Evolutionary conservation across 2,797 vertebrate genomes (phyloP).

Genomic region (Argyrosomus regius): DNA sequence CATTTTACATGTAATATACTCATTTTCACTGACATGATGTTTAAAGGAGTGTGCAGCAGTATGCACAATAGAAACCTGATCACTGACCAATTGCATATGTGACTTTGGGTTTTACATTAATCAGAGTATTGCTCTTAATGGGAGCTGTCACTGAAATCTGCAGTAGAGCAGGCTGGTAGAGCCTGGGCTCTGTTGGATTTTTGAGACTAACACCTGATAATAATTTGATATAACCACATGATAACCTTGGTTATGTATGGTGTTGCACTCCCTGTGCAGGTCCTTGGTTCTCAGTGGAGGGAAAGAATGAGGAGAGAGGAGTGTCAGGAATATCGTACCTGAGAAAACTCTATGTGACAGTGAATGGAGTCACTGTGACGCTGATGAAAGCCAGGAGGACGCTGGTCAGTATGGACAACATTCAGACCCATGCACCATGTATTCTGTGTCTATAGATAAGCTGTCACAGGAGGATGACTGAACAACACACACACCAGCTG

Average conservation of each 20-base stretch:
- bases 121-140: not conserved
- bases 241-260: too few species aligned
- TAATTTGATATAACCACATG: not conserved
- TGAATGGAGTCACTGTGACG: slow-evolving; percentile 82
- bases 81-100: not conserved
- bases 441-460: not conserved
- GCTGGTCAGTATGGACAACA: slow-evolving; percentile 78
- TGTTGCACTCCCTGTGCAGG: slow-evolving; percentile 65
- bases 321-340: slow-evolving; percentile 82
- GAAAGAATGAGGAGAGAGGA: slow-evolving; percentile 85
- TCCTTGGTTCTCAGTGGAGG: slow-evolving; percentile 88
- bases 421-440: not conserved
- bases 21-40: not conserved
- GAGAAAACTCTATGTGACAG: slow-evolving; percentile 83
- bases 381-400: slow-evolving; percentile 82
- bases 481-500: not conserved
- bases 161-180: not conserved
- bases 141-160: not conserved
- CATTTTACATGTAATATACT: not conserved
- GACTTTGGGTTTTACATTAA: not conserved
- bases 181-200: not conserved
- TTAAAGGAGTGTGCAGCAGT: not conserved
- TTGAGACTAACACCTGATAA: too few species aligned
- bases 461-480: not conserved
- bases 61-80: not conserved